These are phyloP conservation scores for Tetrax tetrax DNA, from an alignment of 2,113 vertebrate genomes.

Conservation along the genomic window DNA sequence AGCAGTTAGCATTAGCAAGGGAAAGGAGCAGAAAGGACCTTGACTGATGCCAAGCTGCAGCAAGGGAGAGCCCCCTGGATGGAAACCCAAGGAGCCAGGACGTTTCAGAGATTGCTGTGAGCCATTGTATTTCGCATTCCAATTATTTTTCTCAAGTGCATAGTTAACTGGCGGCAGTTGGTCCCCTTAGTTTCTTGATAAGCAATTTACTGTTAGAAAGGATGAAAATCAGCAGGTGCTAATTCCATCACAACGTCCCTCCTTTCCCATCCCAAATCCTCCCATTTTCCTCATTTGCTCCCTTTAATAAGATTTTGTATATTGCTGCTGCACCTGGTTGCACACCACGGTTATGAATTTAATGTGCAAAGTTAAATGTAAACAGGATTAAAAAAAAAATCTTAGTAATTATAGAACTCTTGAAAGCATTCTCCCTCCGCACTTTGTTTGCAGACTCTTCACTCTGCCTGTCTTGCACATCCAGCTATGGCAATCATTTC, in stretches of 20 bases:
- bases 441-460: neutral
- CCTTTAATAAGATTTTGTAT: constrained; percentile 37
- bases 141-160: constrained; percentile 12
- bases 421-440: neutral
- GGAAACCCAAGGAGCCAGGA: neutral
- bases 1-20: neutral
- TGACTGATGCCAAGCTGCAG: neutral
- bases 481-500: neutral
- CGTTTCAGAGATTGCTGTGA: neutral
- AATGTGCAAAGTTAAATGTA: constrained; percentile 42
- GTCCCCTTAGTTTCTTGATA: constrained; percentile 21
- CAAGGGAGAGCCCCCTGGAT: neutral
- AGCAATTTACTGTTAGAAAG: constrained; percentile 4
- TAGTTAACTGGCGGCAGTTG: neutral
- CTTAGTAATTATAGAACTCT: constrained; percentile 1
- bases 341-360: neutral
- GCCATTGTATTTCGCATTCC: neutral
- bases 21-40: neutral
- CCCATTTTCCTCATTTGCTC: neutral
- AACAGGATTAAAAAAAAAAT: constrained; percentile 15
- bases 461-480: neutral
- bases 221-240: constrained; percentile 38
- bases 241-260: constrained; percentile 25
- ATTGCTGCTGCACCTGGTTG: neutral
- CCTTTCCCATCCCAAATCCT: neutral